Percentiles rank a stretch among this genome's conserved stretches.
Conservation (phyloP, 2,113 vertebrate genomes). For the Otolemur garnettii region DNA sequence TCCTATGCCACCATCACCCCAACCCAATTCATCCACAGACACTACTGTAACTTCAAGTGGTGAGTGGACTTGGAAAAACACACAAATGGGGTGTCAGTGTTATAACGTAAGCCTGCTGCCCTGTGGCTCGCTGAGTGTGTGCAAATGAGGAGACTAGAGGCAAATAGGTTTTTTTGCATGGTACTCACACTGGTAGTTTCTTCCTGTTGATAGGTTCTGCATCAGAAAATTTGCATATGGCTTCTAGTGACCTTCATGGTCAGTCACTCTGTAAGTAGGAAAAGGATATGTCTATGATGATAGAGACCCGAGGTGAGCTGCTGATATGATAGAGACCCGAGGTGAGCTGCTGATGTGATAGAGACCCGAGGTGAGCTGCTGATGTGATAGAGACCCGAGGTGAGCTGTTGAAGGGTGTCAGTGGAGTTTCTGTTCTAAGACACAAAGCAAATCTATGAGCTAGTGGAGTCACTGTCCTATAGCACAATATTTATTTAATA, state of each 20-base stretch:
- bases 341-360: too few relatives aligned
- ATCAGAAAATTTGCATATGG: conserved; percentile 69
- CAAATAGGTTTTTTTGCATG: conserved; percentile 57
- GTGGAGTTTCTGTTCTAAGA: background rate
- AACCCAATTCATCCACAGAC: conserved; percentile 57
- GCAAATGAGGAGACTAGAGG: conserved; percentile 29
- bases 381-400: conserved; percentile 46
- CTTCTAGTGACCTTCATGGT: conserved; percentile 57
- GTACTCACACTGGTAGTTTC: background rate
- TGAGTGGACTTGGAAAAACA: conserved; percentile 63
- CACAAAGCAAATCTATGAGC: background rate
- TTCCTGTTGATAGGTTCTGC: conserved; percentile 70
- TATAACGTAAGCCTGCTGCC: background rate
- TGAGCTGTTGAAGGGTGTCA: background rate
- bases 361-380: too few relatives aligned
- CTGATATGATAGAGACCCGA: too few relatives aligned
- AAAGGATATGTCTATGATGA: background rate
- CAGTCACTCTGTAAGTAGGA: conserved; percentile 50
- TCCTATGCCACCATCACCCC: background rate
- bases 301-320: too few relatives aligned
- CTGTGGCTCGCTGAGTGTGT: background rate
- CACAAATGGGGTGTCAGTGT: background rate
- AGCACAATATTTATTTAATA: background rate
- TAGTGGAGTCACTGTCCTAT: background rate
- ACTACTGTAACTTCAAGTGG: conserved; percentile 51